Evolutionary conservation across 2,888 invertebrate genomes (phyloP), one percentile per base, ranked within the genome.

Genomic region (Gisinianus flammeolus): DNA sequence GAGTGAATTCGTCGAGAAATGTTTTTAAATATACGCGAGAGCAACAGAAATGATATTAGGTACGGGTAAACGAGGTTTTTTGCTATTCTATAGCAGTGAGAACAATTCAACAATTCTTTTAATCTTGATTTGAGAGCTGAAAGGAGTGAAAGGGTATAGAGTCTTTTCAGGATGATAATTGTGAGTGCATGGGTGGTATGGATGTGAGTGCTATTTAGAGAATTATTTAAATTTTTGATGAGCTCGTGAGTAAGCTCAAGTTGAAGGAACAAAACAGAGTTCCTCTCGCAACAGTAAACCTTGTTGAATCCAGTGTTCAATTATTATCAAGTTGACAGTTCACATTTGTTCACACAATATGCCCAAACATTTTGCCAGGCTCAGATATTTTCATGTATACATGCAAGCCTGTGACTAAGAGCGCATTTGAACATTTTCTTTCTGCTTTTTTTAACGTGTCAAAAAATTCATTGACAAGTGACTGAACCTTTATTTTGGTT

Each of bases 211-310:
- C n/a, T 12, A 62, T 24, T 62, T 26, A 22, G 22, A 26, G 62
- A 62, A 62, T 24, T 28, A 2, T 62, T 62, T 62, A 12, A 62
- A 62, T 62, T 62, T 62, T 62, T 62, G 22, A 26, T 62, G 62
- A 62, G 26, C 24, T 26, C 28, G 22, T 3, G 28, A 62, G 56
- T 3, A 62, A 62, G 56, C 62, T 62, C 16, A 28, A 12, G 26
- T 62, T 12, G 22, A 22, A n/a, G 22, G 24, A 58, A 22, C 56
- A 22, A 24, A 22, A n/a, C 22, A 58, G 8, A 22, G 24, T 58
- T 22, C 22, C 8, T 44, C 2, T 24, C 8, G 24, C 22, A 24
- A 58, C 22, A 58, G 58, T 58, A 24, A 24, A 24, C 22, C 24
- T 58, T n/a, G 1, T 24, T 2, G 58, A 22, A 6, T 8, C n/a